Evolutionary conservation across 2,888 invertebrate genomes (phyloP).

Genomic region (Nemapogon koenigi): DNA sequence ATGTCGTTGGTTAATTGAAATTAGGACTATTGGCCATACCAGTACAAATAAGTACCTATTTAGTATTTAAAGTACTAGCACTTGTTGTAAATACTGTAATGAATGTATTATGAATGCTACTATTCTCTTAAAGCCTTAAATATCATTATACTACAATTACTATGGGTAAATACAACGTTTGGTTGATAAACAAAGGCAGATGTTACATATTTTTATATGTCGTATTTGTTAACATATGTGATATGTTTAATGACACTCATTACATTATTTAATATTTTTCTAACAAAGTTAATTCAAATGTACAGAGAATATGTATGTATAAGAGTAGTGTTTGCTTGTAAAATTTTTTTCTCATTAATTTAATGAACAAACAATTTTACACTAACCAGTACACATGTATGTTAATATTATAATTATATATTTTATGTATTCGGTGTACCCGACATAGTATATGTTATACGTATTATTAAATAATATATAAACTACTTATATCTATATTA

Average conservation of each 20-base stretch:
- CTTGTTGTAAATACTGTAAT: constrained; percentile 42
- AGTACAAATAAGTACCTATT: constrained; percentile 44
- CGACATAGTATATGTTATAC: no score
- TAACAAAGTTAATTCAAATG: constrained; percentile 33
- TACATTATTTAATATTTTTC: constrained; percentile 64
- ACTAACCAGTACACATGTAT: no score
- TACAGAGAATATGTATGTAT: no score
- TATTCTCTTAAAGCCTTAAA: constrained; percentile 21
- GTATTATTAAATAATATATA: no score
- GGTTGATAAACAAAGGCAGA: constrained; percentile 28
- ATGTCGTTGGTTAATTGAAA: constrained; percentile 38
- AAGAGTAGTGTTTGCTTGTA: no score
- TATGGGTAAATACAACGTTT: neutral
- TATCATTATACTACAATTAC: constrained; percentile 41
- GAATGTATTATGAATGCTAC: constrained; percentile 47
- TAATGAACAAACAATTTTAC: no score
- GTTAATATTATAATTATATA: no score
- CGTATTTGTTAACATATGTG: constrained; percentile 64
- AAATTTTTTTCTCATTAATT: no score
- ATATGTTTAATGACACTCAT: constrained; percentile 62
- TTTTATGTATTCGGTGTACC: no score
- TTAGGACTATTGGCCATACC: constrained; percentile 51
- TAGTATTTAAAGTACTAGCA: neutral
- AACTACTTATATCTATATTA: no score
- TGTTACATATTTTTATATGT: constrained; percentile 56